These are phyloP conservation scores for Montipora sp. DNA, from an alignment of 64 coral and sea anemone species.

Conservation along the genomic window DNA sequence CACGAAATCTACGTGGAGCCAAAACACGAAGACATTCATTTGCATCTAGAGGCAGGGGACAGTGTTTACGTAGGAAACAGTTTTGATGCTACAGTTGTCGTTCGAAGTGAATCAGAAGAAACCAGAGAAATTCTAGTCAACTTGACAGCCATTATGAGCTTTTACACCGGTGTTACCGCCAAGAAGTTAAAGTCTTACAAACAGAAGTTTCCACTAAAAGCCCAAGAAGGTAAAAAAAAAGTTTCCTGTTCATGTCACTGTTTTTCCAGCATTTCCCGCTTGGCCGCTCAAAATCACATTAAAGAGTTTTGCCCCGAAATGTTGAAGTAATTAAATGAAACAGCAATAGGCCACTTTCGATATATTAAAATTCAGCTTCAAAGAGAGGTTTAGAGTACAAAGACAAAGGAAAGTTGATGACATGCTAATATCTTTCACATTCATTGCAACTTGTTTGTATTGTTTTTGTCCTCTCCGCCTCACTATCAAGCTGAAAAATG, in stretches of 20 bases:
- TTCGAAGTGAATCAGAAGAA: constrained; percentile 48
- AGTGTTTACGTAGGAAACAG: constrained; percentile 23
- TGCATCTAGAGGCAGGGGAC: not conserved
- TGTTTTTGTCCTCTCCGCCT: too few relatives aligned
- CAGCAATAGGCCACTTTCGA: too few relatives aligned
- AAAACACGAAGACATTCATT: constrained; percentile 40
- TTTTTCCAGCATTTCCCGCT: not conserved
- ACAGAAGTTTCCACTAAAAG: constrained; percentile 5
- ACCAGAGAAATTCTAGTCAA: constrained; percentile 31
- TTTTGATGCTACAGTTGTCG: constrained; percentile 18
- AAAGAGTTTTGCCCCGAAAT: too few relatives aligned
- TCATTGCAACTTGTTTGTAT: too few relatives aligned
- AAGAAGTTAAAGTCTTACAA: constrained; percentile 37
- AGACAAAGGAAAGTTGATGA: too few relatives aligned
- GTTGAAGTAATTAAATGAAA: too few relatives aligned
- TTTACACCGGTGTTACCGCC: constrained; percentile 53
- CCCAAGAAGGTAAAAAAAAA: constrained; percentile 15
- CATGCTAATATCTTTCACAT: too few relatives aligned
- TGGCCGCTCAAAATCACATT: too few relatives aligned
- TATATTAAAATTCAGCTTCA: too few relatives aligned
- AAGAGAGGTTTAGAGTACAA: too few relatives aligned
- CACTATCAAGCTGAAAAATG: too few relatives aligned
- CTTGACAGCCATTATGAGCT: constrained; percentile 24
- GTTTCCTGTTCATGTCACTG: not conserved
- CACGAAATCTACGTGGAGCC: constrained; percentile 36